A percentile compares a stretch with the other conserved stretches of the same genome.
Evolutionary conservation across 1,140 invertebrate genomes (phyloP).

Genomic region (Papilio glaucus): DNA sequence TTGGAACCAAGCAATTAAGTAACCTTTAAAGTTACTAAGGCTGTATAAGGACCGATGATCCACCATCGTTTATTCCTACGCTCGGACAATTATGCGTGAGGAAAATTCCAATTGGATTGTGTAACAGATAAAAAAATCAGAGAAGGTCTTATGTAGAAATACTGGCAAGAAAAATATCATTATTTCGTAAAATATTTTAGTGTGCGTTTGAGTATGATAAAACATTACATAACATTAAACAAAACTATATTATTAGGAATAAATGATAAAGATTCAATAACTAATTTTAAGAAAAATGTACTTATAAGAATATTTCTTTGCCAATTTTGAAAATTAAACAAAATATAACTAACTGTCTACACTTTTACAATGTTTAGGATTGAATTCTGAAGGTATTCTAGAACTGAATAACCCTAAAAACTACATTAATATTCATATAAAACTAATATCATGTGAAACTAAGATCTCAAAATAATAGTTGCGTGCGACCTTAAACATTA

Average conservation of each 20-base stretch:
- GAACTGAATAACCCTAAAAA: too few relatives aligned
- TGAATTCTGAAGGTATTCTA: background rate
- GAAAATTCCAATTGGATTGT: constrained; percentile 27
- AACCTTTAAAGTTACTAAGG: constrained; percentile 22
- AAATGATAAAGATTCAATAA: background rate
- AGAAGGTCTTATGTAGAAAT: constrained; percentile 9
- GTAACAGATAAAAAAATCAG: constrained; percentile 13
- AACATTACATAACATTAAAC: background rate
- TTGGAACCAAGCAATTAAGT: background rate
- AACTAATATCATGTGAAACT: background rate
- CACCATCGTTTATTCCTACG: constrained; percentile 33
- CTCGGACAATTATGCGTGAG: constrained; percentile 18
- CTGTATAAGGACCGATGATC: background rate
- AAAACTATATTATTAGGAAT: background rate
- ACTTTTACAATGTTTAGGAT: background rate
- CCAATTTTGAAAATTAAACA: too few relatives aligned
- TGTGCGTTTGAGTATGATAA: too few relatives aligned
- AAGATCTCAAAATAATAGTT: background rate
- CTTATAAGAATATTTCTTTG: too few relatives aligned
- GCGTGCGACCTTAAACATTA: background rate
- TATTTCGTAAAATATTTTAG: background rate
- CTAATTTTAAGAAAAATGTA: background rate
- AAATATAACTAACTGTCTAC: too few relatives aligned
- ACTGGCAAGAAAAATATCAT: background rate
- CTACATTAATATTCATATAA: background rate